These are phyloP conservation scores for Xestoiulus laeticollis DNA, from an alignment of 2,888 invertebrate species.

Conservation along the genomic window DNA sequence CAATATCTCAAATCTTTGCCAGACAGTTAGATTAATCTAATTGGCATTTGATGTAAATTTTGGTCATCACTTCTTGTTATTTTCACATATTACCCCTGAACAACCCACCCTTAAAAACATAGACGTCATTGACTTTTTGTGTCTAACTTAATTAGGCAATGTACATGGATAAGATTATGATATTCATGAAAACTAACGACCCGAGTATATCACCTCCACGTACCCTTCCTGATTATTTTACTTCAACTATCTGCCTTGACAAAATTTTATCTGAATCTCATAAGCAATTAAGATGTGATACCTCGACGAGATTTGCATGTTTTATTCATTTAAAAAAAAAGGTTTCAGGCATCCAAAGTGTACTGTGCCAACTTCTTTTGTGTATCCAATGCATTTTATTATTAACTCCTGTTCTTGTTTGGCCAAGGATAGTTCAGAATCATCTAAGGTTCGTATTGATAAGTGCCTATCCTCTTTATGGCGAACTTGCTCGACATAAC, in stretches of 20 bases:
- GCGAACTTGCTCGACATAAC: not conserved
- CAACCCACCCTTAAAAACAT: not conserved
- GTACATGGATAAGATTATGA: not conserved
- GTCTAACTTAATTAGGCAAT: not conserved
- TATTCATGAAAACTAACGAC: not conserved
- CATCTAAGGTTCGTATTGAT: not conserved
- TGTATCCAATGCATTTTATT: not conserved
- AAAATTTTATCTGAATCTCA: not conserved
- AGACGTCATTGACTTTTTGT: not conserved
- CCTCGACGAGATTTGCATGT: conserved; percentile 6
- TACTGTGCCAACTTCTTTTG: not conserved
- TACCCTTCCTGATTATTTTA: not conserved
- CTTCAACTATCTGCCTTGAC: not conserved
- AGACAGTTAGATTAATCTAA: not conserved
- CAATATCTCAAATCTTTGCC: too few relatives aligned
- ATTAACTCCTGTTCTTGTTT: not conserved
- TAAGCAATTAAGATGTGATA: not conserved
- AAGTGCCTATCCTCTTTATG: not conserved
- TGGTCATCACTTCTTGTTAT: too few relatives aligned
- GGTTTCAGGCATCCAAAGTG: not conserved
- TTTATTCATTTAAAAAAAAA: conserved; percentile 28
- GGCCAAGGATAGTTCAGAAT: not conserved
- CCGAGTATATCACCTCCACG: not conserved
- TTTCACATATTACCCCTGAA: not conserved
- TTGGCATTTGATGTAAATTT: too few relatives aligned